Evolutionary conservation across 1,140 invertebrate species (phyloP), one percentile per base, ranked within the genome.

Genomic region (Lethrus apterus): DNA sequence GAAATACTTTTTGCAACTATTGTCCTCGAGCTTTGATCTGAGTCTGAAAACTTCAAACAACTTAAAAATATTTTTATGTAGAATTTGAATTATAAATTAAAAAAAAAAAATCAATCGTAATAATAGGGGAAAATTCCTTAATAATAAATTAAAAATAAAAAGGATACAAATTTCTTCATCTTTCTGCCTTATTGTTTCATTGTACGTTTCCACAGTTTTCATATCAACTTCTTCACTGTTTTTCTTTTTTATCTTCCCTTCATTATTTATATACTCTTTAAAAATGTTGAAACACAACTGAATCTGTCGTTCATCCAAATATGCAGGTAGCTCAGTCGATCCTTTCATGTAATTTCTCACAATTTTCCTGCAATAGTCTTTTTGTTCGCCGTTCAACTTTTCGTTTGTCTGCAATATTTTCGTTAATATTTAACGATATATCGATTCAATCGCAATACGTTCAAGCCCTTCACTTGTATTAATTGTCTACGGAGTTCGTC

Each of bases 161-260:
- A 69, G 65, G 62, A 66, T 64, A 68, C 66, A 52, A 54, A 65
- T 66, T 57, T 68, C 64, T 48, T 66, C 47, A 38, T 69, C 65
- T 2, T 48, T 31, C 21, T 42, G 10, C 35, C 48, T 20, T 17
- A 46, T n/a, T 21, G 51, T 43, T 46, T 52, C 33, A 17, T 51
- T 40, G 13, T 38, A 33, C 10, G 13, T 30, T 20, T 17, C 29
- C 10, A 10, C n/a, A 13, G 11, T 11, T 3, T 2, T 11, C 18
- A 44, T 36, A 10, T 32, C 31, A 15, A 11, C 14, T 31, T 41
- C 35, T 13, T 49, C 13, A 31, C 20, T 5, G 24, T 33, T 44
- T 3, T 44, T 15, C 10, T 7, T 17, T 21, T 20, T 26, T 44
- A 44, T 5, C 40, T 26, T 34, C 19, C n/a, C n/a, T n/a, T n/a